phyloP scores from a whole-genome alignment of 2,888 invertebrate species.

The Coenonympha glycerion region DNA sequence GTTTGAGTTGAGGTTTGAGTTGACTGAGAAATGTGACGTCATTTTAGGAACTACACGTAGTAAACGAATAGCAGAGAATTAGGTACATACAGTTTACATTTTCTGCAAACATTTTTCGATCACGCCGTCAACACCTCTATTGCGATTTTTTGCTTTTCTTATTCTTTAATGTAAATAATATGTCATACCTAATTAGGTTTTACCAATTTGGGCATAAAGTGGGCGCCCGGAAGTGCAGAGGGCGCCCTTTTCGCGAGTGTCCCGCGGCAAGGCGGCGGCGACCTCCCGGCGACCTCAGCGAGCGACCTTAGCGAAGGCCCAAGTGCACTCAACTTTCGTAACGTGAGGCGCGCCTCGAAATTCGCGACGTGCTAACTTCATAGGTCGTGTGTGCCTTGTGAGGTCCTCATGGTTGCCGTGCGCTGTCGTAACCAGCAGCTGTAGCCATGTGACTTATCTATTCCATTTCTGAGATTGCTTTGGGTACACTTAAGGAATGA shows the following conservation, averaged over 20 bases:
- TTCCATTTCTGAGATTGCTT: no score
- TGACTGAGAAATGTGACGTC: no score
- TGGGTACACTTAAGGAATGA: no score
- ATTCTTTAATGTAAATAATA: no score
- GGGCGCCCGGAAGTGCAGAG: constrained; percentile 27
- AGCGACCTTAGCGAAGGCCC: constrained; percentile 29
- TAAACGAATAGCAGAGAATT: no score
- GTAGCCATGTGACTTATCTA: no score
- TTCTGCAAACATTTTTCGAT: no score
- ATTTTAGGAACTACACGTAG: no score
- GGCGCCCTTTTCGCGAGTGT: constrained; percentile 22
- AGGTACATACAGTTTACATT: no score
- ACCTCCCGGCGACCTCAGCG: constrained; percentile 29
- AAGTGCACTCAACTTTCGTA: constrained; percentile 33
- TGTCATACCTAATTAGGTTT: not conserved
- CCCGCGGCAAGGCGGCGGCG: constrained; percentile 22
- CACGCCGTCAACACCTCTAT: no score
- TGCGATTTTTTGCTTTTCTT: not conserved
- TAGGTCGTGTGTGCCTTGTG: constrained; percentile 22
- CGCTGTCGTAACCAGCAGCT: no score
- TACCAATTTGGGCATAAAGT: not conserved
- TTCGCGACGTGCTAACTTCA: constrained; percentile 18
- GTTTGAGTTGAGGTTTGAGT: no score
- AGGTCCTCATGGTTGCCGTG: constrained; percentile 11
- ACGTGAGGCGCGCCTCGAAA: constrained; percentile 23